Evolutionary conservation across 2,888 invertebrate genomes (phyloP).

Genomic region (Diachrysia chrysitis): DNA sequence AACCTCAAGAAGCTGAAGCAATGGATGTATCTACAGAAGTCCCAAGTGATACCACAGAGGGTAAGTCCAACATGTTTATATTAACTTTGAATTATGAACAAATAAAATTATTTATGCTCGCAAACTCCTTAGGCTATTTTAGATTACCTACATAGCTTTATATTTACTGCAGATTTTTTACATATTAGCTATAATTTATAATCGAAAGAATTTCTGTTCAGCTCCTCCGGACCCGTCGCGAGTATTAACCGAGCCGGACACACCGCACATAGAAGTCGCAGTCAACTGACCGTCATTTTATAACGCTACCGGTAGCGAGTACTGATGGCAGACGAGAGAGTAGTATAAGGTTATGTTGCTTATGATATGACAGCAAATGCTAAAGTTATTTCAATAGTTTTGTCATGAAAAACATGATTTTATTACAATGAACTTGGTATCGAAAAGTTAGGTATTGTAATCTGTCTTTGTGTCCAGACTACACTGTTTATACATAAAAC

Average conservation of each 20-base stretch:
- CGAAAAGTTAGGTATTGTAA: too few relatives aligned
- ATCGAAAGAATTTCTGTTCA: constrained; percentile 1
- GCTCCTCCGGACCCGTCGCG: constrained; percentile 6
- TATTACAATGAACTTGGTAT: too few relatives aligned
- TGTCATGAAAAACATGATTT: too few relatives aligned
- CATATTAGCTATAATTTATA: too few relatives aligned
- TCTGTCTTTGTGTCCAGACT: too few relatives aligned
- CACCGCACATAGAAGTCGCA: constrained; percentile 67
- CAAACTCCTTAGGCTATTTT: too few relatives aligned
- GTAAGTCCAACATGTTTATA: constrained; percentile 18
- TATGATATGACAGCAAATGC: neutral
- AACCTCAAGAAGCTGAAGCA: constrained; percentile 24
- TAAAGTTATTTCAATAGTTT: neutral
- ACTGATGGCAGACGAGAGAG: constrained; percentile 36
- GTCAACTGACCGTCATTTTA: constrained; percentile 69
- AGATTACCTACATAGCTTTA: too few relatives aligned
- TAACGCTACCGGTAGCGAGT: constrained; percentile 51
- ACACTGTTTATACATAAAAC: too few relatives aligned
- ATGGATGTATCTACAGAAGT: constrained; percentile 52
- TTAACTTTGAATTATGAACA: too few relatives aligned
- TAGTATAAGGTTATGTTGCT: neutral
- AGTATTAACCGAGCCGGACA: constrained; percentile 50
- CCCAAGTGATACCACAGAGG: constrained; percentile 18
- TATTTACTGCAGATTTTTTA: too few relatives aligned
- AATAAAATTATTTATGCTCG: too few relatives aligned